Conservation (phyloP, 2,113 vertebrate species). For the Vidua macroura region DNA sequence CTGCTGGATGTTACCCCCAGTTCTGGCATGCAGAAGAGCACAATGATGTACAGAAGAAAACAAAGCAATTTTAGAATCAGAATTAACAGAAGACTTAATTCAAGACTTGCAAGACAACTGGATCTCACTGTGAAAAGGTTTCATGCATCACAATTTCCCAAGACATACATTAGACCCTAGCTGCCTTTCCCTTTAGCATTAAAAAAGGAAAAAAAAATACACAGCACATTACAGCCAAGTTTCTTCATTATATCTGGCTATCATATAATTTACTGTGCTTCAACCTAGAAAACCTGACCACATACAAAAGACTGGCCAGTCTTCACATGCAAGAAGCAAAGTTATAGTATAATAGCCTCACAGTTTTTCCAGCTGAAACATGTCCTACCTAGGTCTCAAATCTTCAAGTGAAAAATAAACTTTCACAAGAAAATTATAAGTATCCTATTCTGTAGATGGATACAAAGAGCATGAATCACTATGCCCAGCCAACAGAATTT, state of each 20-base stretch:
- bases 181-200: not conserved
- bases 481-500: not conserved
- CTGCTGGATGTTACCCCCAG: not conserved
- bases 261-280: not conserved
- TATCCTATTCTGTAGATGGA: not conserved
- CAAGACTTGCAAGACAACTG: not conserved
- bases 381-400: not conserved
- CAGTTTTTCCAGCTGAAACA: not conserved
- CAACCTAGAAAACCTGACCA: not conserved
- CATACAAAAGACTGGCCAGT: not conserved
- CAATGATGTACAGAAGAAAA: not conserved
- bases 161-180: not conserved
- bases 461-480: not conserved
- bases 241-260: not conserved
- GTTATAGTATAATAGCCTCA: not conserved
- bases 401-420: not conserved
- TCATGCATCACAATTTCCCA: not conserved
- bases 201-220: not conserved
- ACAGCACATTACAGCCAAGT: not conserved
- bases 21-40: not conserved
- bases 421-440: not conserved
- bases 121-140: not conserved
- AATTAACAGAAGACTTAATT: not conserved
- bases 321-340: not conserved
- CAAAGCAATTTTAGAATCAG: not conserved